Evolutionary conservation across 2,113 vertebrate species (phyloP).

Genomic region (Laticauda colubrina): DNA sequence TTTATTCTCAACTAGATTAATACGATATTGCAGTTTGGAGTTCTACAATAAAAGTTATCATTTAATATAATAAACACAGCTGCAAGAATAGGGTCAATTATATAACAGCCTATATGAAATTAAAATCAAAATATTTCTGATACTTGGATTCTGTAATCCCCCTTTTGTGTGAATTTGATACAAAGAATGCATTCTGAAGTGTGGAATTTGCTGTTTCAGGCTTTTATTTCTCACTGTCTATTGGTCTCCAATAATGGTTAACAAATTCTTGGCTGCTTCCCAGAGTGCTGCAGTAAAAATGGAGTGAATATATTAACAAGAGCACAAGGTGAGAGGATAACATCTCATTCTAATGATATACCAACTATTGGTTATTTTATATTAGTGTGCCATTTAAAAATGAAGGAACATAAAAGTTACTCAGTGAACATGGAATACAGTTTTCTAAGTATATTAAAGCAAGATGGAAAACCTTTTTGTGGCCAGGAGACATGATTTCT

Average conservation of each 20-base stretch:
- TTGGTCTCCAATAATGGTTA: slow-evolving; percentile 20
- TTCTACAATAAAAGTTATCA: neutral
- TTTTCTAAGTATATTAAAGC: neutral
- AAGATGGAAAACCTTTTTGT: neutral
- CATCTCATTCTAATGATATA: neutral
- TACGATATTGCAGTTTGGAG: neutral
- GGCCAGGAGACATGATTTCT: neutral
- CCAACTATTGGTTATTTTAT: neutral
- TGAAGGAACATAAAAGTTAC: neutral
- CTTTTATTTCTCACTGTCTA: slow-evolving; percentile 23
- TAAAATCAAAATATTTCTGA: neutral
- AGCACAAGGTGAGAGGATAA: neutral
- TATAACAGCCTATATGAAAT: neutral
- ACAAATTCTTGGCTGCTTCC: slow-evolving; percentile 19
- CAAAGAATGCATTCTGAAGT: slow-evolving; percentile 5
- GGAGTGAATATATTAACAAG: neutral
- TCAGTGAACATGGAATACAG: neutral
- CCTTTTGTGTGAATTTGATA: neutral
- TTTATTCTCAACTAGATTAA: neutral
- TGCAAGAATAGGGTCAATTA: neutral
- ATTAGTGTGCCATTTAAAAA: neutral
- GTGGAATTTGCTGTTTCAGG: slow-evolving; percentile 30
- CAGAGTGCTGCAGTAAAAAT: slow-evolving; percentile 6
- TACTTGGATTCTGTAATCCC: neutral
- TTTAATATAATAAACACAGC: slow-evolving; percentile 2